These are phyloP conservation scores for Akabosia matsudoensis DNA, from an alignment of 1,140 invertebrate species.

Conservation along the genomic window DNA sequence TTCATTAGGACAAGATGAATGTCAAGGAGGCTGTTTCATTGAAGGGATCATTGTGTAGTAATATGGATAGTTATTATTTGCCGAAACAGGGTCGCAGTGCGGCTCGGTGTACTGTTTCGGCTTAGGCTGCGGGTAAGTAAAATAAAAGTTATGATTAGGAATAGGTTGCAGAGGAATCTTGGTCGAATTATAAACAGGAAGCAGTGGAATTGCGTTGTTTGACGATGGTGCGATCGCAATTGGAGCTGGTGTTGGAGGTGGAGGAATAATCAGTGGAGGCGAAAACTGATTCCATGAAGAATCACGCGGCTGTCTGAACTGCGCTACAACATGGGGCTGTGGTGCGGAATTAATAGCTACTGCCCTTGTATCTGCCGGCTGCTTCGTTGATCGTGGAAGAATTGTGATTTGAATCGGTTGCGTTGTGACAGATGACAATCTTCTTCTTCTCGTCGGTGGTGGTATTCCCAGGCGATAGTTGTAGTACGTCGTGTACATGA, in stretches of 20 bases:
- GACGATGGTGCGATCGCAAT: not conserved
- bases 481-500: slow-evolving; percentile 7
- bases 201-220: not conserved
- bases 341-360: not conserved
- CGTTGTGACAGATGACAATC: slow-evolving; percentile 2
- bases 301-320: not conserved
- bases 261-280: not conserved
- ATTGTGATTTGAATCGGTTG: slow-evolving; percentile 18
- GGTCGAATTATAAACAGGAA: slow-evolving; percentile 17
- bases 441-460: not conserved
- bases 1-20: not conserved
- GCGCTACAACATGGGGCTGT: not conserved
- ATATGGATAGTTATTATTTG: slow-evolving; percentile 10
- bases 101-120: not conserved
- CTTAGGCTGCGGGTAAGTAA: slow-evolving; percentile 2
- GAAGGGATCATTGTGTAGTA: not conserved
- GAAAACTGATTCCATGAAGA: not conserved
- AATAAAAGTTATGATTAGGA: slow-evolving; percentile 9
- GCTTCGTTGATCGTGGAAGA: slow-evolving; percentile 8
- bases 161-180: slow-evolving; percentile 7
- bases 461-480: not conserved
- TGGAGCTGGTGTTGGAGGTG: not conserved
- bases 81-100: not conserved
- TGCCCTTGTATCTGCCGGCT: not conserved
- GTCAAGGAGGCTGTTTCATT: slow-evolving; percentile 6